Evolutionary conservation across 1,140 invertebrate genomes (phyloP), one percentile per base, ranked within the genome.

Genomic region (Drosophila sproati): DNA sequence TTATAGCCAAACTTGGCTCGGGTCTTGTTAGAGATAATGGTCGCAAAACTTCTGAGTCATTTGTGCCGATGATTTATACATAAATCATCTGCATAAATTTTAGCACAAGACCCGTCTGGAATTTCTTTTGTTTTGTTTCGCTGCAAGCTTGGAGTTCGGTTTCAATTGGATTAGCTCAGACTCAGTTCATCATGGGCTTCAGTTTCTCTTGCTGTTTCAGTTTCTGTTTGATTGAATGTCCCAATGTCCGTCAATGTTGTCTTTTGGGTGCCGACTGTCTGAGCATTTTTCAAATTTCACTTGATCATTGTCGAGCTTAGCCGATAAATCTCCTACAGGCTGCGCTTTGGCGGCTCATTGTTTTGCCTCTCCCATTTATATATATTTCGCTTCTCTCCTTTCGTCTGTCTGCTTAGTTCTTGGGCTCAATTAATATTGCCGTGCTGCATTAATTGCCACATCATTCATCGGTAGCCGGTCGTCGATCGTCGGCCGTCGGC

Each of bases 61-160:
- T 60, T 43, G 32, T 57, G 39, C 39, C 29, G 47, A 34, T 73
- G 61, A 64, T 67, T 73, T 60, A 70, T 66, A 68, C 85, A 89
- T 89, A 89, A 89, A 89, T 89, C 85, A 89, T 89, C 85, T 89
- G 85, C 85, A 89, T 89, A 89, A 89, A 89, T 89, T 89, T 89
- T 80, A 67, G 52, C 28, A 34, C 37, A 54, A 48, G 67, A 77
- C 45, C 54, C 51, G 70, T 20, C 64, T 69, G 85, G 85, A 89
- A 89, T 89, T 89, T 89, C 80, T 47, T 85, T 89, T 89, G 85
- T 83, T 67, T 80, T 20, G 20, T 20, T 20, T 50, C 34, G 28
- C 29, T n/a, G 1, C 28, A 41, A 56, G 64, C 43, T 66, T 82
- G 62, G 70, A 75, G 74, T 88, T 77, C 47, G 51, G 12, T 78